These are phyloP conservation scores for Drosophila rubida DNA, from an alignment of 2,888 invertebrate genomes.

Conservation along the genomic window DNA sequence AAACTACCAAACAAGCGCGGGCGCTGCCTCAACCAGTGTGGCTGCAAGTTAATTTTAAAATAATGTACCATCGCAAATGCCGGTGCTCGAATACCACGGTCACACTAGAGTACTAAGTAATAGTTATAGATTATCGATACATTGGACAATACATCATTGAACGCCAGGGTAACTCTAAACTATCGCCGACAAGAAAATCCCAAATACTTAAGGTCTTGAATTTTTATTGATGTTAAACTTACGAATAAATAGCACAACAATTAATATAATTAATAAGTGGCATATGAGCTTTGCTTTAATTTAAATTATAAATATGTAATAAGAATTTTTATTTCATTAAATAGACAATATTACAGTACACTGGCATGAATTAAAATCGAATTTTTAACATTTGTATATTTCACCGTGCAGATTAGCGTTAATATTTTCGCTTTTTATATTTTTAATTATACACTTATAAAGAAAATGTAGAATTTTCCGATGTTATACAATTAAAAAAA, in stretches of 20 bases:
- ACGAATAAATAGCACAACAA: conserved; percentile 71
- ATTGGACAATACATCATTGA: too few relatives aligned
- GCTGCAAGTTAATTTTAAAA: neutral
- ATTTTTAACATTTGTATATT: conserved; percentile 29
- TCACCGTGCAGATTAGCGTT: conserved; percentile 39
- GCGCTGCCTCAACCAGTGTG: neutral
- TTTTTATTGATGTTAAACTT: conserved; percentile 57
- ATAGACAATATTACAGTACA: conserved; percentile 27
- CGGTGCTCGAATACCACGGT: neutral
- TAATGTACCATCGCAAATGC: neutral
- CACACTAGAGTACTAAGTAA: neutral
- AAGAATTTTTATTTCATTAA: conserved; percentile 20
- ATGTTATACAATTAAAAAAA: conserved; percentile 42
- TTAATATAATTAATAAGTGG: conserved; percentile 55
- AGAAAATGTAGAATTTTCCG: conserved; percentile 25
- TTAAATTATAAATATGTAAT: conserved; percentile 35
- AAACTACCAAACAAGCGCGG: neutral
- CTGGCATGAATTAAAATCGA: conserved; percentile 22
- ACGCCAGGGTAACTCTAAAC: neutral
- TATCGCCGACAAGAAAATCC: neutral
- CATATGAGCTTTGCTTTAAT: conserved; percentile 53
- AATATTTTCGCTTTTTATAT: conserved; percentile 2
- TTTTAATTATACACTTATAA: conserved; percentile 14
- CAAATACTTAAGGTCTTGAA: conserved; percentile 1
- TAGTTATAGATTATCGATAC: neutral